phyloP scores from a whole-genome alignment of 2,888 invertebrate genomes.

The Caenorhabditis sp. region DNA sequence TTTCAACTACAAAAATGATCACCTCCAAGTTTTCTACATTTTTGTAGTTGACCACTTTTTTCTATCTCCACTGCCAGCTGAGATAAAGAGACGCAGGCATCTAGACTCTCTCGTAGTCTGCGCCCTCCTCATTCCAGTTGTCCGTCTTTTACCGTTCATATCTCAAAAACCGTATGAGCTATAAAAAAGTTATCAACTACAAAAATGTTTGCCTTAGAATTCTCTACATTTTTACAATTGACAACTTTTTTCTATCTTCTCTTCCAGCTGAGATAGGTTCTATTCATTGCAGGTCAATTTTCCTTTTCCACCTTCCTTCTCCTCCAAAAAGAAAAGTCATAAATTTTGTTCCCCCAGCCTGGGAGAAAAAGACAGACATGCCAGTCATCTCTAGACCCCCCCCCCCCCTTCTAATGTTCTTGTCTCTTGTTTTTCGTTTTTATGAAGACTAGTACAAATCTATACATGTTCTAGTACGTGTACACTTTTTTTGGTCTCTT shows the following conservation, averaged over 20 bases:
- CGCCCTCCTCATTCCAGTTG: too few species aligned
- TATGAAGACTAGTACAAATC: background rate
- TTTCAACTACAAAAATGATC: too few species aligned
- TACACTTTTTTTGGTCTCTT: background rate
- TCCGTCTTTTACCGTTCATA: too few species aligned
- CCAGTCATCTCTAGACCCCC: background rate
- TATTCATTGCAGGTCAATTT: background rate
- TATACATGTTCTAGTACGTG: too few species aligned
- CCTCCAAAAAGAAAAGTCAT: constrained; percentile 6
- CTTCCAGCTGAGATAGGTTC: background rate
- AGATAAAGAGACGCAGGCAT: background rate
- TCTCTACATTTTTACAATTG: constrained; percentile 2
- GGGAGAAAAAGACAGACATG: background rate
- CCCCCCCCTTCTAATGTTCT: background rate
- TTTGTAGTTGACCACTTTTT: too few species aligned
- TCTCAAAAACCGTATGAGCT: background rate
- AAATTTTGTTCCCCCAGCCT: background rate
- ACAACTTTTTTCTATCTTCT: background rate
- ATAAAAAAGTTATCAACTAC: background rate
- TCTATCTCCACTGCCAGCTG: too few species aligned
- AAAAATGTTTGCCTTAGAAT: background rate
- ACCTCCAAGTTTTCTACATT: too few species aligned
- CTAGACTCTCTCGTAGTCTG: background rate
- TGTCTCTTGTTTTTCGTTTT: background rate
- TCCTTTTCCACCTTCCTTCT: background rate